Conservation (phyloP, 2,888 invertebrate genomes). For the Oscheius onirici region DNA sequence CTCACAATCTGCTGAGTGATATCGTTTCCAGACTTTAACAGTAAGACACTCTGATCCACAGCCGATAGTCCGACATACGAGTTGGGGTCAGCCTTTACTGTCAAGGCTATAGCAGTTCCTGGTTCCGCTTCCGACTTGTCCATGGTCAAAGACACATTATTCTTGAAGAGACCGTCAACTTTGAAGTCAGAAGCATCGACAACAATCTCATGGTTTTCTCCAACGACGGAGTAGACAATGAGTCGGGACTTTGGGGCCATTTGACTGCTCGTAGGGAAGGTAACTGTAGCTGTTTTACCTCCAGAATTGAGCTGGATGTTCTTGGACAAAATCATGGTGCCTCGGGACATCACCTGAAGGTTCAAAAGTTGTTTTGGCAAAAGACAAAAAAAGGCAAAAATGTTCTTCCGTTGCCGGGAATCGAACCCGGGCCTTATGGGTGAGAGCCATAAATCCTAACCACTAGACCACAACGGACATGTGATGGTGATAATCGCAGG, state of each 20-base stretch:
- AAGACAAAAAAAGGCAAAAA: not conserved
- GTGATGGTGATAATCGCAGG: not conserved
- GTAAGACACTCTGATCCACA: constrained; percentile 84
- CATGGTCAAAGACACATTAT: constrained; percentile 56
- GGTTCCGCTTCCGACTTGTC: constrained; percentile 63
- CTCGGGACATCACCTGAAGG: constrained; percentile 83
- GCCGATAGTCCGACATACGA: constrained; percentile 88
- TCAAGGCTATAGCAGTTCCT: constrained; percentile 58
- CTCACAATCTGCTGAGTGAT: constrained; percentile 75
- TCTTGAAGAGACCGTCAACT: constrained; percentile 78
- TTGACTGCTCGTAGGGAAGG: constrained; percentile 78
- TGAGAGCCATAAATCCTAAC: constrained; percentile 63
- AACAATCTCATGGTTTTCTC: constrained; percentile 79
- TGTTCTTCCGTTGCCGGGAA: constrained; percentile 57
- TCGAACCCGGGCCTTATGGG: constrained; percentile 63
- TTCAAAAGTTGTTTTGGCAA: not conserved
- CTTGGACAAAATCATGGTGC: constrained; percentile 83
- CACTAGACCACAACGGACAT: constrained; percentile 59
- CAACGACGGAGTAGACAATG: constrained; percentile 79
- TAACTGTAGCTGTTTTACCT: constrained; percentile 73
- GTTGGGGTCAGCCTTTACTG: constrained; percentile 84
- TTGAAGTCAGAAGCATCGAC: constrained; percentile 87
- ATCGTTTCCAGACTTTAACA: constrained; percentile 82
- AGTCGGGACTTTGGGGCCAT: constrained; percentile 70
- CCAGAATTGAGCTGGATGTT: constrained; percentile 73